Percentiles rank a stretch among this genome's conserved stretches.
These are phyloP conservation scores for Peromyscus eremicus DNA, from an alignment of 2,797 vertebrate species.

Conservation along the genomic window DNA sequence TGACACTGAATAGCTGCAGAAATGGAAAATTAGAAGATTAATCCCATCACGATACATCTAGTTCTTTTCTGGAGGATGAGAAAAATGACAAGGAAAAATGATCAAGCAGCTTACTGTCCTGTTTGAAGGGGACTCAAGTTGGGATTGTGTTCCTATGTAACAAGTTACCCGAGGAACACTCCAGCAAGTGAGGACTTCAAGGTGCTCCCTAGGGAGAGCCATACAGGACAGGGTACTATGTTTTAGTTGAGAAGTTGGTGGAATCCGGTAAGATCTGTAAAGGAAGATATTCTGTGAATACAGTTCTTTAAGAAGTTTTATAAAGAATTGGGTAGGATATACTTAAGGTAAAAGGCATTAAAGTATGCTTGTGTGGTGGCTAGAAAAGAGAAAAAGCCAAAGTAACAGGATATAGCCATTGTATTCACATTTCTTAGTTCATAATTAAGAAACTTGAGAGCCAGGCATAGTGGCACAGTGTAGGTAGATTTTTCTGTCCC, in stretches of 20 bases:
- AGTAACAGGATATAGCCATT: background rate
- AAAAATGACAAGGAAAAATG: background rate
- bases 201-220: background rate
- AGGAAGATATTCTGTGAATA: background rate
- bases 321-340: background rate
- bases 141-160: background rate
- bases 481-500: background rate
- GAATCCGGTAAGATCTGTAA: background rate
- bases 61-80: background rate
- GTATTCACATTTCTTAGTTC: background rate
- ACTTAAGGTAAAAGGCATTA: background rate
- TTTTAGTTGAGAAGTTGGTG: background rate
- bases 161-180: no score
- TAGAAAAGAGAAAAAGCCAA: slow-evolving; percentile 17
- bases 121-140: background rate
- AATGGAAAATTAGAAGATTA: background rate
- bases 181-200: background rate
- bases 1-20: background rate
- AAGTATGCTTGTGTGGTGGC: background rate
- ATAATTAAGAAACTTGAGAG: background rate
- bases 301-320: background rate
- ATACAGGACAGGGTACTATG: background rate
- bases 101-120: background rate
- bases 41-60: background rate
- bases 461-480: background rate